These are phyloP conservation scores for Chaenodraco wilsoni DNA, from an alignment of 2,797 vertebrate species.

Conservation along the genomic window DNA sequence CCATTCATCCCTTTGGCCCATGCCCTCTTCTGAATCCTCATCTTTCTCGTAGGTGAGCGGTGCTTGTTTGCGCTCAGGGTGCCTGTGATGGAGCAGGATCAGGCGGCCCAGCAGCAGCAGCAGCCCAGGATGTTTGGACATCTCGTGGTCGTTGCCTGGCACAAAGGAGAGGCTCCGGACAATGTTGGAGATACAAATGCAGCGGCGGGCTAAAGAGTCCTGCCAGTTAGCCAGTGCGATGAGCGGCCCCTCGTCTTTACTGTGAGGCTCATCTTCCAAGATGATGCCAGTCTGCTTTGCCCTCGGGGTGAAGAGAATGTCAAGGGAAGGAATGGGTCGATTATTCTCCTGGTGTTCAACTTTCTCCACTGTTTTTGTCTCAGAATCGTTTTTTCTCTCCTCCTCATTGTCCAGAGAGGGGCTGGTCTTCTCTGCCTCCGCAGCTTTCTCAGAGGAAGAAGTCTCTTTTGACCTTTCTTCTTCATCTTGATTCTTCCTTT, in stretches of 20 bases:
- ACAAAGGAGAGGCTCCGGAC: conserved; percentile 98
- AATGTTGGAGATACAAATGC: conserved; percentile 97
- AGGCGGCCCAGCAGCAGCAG: conserved; percentile 94
- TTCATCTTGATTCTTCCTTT: conserved; percentile 72
- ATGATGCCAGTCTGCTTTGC: conserved; percentile 86
- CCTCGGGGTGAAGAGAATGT: conserved; percentile 80
- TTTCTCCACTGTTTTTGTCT: conserved; percentile 75
- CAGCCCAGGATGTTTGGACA: conserved; percentile 97
- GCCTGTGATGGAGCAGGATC: conserved; percentile 95
- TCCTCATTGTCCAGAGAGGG: conserved; percentile 80
- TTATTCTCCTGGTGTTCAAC: conserved; percentile 79
- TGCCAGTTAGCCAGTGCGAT: conserved; percentile 95
- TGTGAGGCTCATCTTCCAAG: conserved; percentile 97
- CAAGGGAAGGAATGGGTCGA: conserved; percentile 81
- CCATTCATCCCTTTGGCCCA: conserved; percentile 97
- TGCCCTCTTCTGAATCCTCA: conserved; percentile 93
- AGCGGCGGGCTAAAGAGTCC: conserved; percentile 95
- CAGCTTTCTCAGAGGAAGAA: conserved; percentile 66
- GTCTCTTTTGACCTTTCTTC: conserved; percentile 66
- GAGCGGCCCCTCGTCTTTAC: conserved; percentile 97
- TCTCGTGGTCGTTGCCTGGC: conserved; percentile 97
- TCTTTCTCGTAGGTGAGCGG: conserved; percentile 98
- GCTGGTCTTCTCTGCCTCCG: conserved; percentile 60
- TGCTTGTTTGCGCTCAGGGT: conserved; percentile 96
- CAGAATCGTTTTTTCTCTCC: conserved; percentile 72